Percentiles rank a stretch among this genome's conserved stretches.
phyloP scores from a whole-genome alignment of 2,113 vertebrate genomes.

The Lepus europaeus region DNA sequence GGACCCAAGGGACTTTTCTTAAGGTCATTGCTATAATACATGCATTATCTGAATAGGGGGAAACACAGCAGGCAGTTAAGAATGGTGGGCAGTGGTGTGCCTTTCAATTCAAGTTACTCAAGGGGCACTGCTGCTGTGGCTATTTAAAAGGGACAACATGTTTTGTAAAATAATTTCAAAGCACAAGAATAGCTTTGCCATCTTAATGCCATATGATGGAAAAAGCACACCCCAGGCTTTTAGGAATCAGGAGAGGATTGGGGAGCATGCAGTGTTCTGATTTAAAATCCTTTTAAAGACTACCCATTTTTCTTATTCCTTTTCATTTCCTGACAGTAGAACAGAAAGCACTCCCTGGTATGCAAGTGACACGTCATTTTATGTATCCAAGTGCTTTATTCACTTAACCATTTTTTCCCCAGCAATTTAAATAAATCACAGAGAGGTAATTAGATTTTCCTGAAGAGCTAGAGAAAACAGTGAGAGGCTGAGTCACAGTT shows the following conservation, averaged over 20 bases:
- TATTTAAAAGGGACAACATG: not conserved
- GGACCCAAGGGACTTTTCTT: not conserved
- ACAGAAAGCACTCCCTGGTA: slow-evolving; percentile 60
- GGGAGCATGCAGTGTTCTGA: slow-evolving; percentile 26
- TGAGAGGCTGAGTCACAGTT: slow-evolving; percentile 79
- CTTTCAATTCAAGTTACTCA: not conserved
- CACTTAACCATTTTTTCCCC: slow-evolving; percentile 58
- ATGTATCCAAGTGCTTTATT: slow-evolving; percentile 74
- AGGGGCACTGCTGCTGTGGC: not conserved
- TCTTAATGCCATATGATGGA: slow-evolving; percentile 1
- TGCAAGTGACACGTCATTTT: slow-evolving; percentile 76
- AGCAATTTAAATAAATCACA: slow-evolving; percentile 80
- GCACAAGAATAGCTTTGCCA: not conserved
- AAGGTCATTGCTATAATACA: not conserved
- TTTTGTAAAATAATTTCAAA: slow-evolving; percentile 58
- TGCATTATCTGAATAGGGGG: not conserved
- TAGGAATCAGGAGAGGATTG: slow-evolving; percentile 16
- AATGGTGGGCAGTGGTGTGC: not conserved
- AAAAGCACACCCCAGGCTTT: slow-evolving; percentile 16
- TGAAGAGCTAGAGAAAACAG: slow-evolving; percentile 73
- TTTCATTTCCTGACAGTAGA: slow-evolving; percentile 62
- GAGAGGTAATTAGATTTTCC: slow-evolving; percentile 79
- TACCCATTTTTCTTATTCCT: slow-evolving; percentile 53
- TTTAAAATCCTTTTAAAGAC: slow-evolving; percentile 67
- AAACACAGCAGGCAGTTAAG: not conserved